phyloP scores from a whole-genome alignment of 2,888 invertebrate species.

The Harpalus rubripes region DNA sequence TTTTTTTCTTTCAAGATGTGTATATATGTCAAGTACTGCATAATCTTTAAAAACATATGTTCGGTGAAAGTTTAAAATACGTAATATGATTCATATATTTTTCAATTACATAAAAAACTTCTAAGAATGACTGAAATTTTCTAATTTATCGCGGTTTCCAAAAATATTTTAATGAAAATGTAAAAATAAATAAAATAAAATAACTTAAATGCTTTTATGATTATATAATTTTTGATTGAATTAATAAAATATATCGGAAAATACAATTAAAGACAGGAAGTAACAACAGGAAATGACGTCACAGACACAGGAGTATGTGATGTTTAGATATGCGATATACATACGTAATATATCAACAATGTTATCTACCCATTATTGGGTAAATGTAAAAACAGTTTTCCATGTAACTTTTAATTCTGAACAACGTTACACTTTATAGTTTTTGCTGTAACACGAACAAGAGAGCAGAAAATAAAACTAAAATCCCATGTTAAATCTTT shows the following conservation, averaged over 20 bases:
- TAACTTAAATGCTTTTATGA: background rate
- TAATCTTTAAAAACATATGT: background rate
- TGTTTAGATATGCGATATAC: background rate
- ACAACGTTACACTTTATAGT: too few relatives aligned
- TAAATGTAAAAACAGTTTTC: too few relatives aligned
- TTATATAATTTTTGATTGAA: background rate
- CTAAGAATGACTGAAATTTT: background rate
- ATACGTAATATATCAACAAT: background rate
- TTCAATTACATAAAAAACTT: background rate
- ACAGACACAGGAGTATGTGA: background rate
- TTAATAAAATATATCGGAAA: background rate
- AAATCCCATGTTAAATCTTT: too few relatives aligned
- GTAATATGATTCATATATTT: background rate
- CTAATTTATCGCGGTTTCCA: background rate
- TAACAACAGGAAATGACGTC: background rate
- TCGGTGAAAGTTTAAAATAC: constrained; percentile 4
- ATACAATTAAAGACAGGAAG: background rate
- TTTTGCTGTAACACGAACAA: too few relatives aligned
- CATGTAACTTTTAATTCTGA: too few relatives aligned
- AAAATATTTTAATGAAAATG: background rate
- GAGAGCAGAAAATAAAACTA: too few relatives aligned
- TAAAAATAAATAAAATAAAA: background rate
- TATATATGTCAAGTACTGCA: constrained; percentile 1
- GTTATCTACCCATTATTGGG: too few relatives aligned
- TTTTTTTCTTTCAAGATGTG: background rate